Percentiles rank a stretch among this genome's conserved stretches.
Evolutionary conservation across 2,113 vertebrate species (phyloP).

Genomic region (Mixornis gularis): DNA sequence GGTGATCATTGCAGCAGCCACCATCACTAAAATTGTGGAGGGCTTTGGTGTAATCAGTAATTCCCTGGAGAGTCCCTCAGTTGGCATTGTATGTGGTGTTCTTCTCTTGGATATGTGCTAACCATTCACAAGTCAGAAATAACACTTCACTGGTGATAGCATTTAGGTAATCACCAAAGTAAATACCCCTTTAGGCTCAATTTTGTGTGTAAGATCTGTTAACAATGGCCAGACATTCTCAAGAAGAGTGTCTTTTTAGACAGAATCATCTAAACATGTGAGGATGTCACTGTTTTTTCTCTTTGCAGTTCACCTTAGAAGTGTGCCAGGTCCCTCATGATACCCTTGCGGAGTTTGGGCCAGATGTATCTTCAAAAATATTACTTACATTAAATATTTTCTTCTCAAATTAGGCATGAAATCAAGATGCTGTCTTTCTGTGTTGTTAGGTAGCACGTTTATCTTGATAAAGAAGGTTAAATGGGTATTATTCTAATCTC

Average conservation of each 20-base stretch:
- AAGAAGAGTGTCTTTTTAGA: background rate
- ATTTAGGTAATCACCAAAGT: background rate
- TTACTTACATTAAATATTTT: background rate
- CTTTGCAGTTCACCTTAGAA: background rate
- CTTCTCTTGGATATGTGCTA: background rate
- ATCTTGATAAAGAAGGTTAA: background rate
- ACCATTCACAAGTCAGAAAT: background rate
- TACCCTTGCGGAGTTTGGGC: background rate
- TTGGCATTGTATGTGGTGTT: background rate
- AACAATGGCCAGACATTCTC: background rate
- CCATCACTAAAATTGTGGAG: background rate
- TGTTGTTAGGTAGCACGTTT: background rate
- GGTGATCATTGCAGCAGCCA: background rate
- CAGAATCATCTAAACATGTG: background rate
- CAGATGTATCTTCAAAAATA: background rate
- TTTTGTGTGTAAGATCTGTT: background rate
- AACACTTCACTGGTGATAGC: background rate
- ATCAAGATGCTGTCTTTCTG: background rate
- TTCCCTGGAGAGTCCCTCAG: background rate
- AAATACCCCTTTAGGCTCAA: background rate
- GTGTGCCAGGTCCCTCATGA: background rate
- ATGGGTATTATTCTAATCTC: constrained; percentile 2
- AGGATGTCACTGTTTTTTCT: background rate
- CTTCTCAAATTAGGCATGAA: background rate
- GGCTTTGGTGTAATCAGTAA: background rate